Base-by-base conservation (phyloP, 1,140 invertebrate genomes). In the Laodelphax striatellus region DNA sequence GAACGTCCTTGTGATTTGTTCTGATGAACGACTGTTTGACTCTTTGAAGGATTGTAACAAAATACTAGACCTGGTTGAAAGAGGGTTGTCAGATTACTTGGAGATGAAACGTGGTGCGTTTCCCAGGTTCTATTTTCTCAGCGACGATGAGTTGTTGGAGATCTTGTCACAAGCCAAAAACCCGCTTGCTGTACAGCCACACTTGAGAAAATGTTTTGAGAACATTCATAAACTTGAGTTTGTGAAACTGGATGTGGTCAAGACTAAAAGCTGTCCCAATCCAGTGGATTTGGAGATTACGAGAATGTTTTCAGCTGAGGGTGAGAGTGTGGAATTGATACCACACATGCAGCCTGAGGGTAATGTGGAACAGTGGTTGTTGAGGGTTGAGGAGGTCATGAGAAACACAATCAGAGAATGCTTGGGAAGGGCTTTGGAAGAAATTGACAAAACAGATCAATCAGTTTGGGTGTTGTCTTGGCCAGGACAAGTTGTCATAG, bases 311-410 rank as follows among this genome's bases (percentile, higher is more conserved):
- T 90, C 87, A 9, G 82, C 79, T 28, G 88, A 92, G 70, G 82
- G 82, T 4, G 89, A 92, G 69, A 76, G 83, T 44, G 85, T 92
- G 0, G 68, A 76, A 9, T 72, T 84, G 3, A 75, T 75, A 13
- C 77, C 79, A 11, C 77, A 83, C 5, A 77, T 86, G 44, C 82
- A 87, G 64, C 86, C 87, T 0, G 71, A 75, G 44, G 80, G 84
- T 13, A 83, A 83, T 63, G 88, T 92, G 0, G 90, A 93, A 67
- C 80, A 84, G 69, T 92, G 89, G 89, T 73, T 93, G 8, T 70
- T 81, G 34, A 68, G 79, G 68, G 72, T 90, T 0, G 87, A 90
- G 70, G 71, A 72, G 2, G 79, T 80, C 24, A 90, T 90, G 86
- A 77, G 80, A 43, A 76, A 79, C 61, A 79, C 81, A 0, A 75